Evolutionary conservation across 2,888 invertebrate genomes (phyloP), one percentile per base, ranked within the genome.

Genomic region (Serrognathus titanus): DNA sequence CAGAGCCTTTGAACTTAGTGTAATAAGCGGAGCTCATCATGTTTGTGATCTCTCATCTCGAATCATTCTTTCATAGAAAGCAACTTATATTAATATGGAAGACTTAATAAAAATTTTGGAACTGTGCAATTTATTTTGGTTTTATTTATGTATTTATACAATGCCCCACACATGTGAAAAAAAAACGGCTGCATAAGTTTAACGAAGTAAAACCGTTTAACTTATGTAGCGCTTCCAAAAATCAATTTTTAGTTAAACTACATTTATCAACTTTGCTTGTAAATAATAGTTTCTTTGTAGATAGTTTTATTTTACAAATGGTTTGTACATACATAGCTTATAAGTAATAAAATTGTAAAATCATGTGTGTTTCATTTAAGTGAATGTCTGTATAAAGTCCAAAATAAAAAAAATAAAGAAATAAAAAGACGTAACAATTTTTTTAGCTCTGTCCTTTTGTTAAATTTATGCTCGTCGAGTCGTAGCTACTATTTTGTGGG

Each of bases 1-100:
- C 48, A 24, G 46, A 55, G 54, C 54, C 54, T 55, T 55, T 55
- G 49, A 54, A 49, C 48, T 37, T 52, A 56, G 56, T 51, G 41
- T 51, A 20, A 16, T 56, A 48, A 52, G 48, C 51, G 16, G 51
- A 56, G 52, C 51, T 56, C 56, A 48, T 52, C 52, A 52, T 41
- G 51, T 47, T 39, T 51, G 55, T 56, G 51, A 51, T 56, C 48
- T 56, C 51, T 51, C 55, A 46, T 43, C 43, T 43, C 11, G 2
- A 43, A 43, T 43, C 39, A 39, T 43, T 43, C 12, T 13, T 43
- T 43, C 4, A 20, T 20, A 20, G 20, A 4, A 20, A 20, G 20
- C 20, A 20, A 20, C 20, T 20, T 20, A 20, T 3, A 4, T 20
- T 3, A 20, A 20, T 20, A 20, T 20, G 20, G 20, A 20, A 4